Percentiles rank a stretch among this genome's conserved stretches.
These are phyloP conservation scores for Chymomyza fuscimana DNA, from an alignment of 2,888 invertebrate species.

Conservation along the genomic window DNA sequence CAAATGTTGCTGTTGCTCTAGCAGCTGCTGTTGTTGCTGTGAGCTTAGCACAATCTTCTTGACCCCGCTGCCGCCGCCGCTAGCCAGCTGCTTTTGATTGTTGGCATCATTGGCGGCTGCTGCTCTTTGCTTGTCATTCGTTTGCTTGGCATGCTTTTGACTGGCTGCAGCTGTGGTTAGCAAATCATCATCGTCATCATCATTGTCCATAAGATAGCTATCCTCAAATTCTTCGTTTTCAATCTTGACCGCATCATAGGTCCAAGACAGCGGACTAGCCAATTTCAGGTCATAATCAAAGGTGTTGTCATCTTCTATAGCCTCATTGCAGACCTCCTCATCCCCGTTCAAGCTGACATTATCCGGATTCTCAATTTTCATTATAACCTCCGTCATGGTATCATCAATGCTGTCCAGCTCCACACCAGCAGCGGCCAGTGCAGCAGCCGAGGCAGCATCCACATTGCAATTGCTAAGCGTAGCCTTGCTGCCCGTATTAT, in stretches of 20 bases:
- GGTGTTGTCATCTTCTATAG: constrained; percentile 66
- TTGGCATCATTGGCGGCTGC: constrained; percentile 4
- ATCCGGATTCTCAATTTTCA: constrained; percentile 76
- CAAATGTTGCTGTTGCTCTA: constrained; percentile 74
- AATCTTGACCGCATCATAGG: constrained; percentile 78
- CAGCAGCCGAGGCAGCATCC: constrained; percentile 70
- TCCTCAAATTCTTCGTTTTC: constrained; percentile 79
- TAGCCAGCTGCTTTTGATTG: constrained; percentile 4
- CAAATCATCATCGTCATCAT: constrained; percentile 75
- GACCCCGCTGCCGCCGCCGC: constrained; percentile 2
- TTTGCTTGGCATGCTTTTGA: constrained; percentile 71
- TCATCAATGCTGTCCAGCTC: constrained; percentile 76
- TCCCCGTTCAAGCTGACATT: constrained; percentile 68
- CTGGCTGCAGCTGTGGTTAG: constrained; percentile 70
- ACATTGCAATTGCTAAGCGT: constrained; percentile 62
- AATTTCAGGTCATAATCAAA: constrained; percentile 79
- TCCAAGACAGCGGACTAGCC: constrained; percentile 79
- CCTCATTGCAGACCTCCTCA: constrained; percentile 68
- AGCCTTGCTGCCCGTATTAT: constrained; percentile 46
- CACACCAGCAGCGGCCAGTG: constrained; percentile 73
- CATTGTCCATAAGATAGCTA: constrained; percentile 73
- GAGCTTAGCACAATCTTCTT: constrained; percentile 44
- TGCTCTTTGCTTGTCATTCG: constrained; percentile 50
- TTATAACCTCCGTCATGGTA: constrained; percentile 77
- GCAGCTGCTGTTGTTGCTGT: constrained; percentile 65